Conservation (phyloP, 2,113 vertebrate genomes). For the Thunnus maccoyii region DNA sequence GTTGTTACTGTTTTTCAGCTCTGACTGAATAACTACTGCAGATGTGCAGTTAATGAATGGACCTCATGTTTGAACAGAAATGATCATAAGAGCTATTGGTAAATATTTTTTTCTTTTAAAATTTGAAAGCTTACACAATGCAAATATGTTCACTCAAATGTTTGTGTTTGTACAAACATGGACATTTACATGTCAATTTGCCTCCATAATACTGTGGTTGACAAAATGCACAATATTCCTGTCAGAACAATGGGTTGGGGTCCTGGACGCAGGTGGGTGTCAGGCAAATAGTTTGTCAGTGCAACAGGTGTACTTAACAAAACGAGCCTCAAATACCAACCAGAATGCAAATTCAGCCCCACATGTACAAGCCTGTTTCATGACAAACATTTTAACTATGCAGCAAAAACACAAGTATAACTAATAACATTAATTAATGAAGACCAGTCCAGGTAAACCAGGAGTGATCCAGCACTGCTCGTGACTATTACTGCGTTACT, state of each 20-base stretch:
- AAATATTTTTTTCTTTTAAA: background rate
- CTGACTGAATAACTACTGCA: too few relatives aligned
- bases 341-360: conserved; percentile 67
- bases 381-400: background rate
- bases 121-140: conserved; percentile 10
- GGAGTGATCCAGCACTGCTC: too few relatives aligned
- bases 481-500: background rate
- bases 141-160: conserved; percentile 40
- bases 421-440: background rate
- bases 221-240: conserved; percentile 60
- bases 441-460: background rate
- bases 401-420: background rate
- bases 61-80: background rate
- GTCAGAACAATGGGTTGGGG: conserved; percentile 66
- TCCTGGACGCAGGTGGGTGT: conserved; percentile 30
- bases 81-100: background rate
- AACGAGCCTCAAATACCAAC: conserved; percentile 67
- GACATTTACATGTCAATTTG: conserved; percentile 70
- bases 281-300: conserved; percentile 72
- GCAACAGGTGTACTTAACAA: conserved; percentile 56
- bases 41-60: too few relatives aligned
- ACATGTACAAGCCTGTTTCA: background rate
- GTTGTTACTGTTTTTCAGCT: background rate
- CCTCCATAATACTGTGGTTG: conserved; percentile 58
- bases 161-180: conserved; percentile 27